Evolutionary conservation across 2,888 invertebrate genomes (phyloP).

Genomic region (Pandemis heparana): DNA sequence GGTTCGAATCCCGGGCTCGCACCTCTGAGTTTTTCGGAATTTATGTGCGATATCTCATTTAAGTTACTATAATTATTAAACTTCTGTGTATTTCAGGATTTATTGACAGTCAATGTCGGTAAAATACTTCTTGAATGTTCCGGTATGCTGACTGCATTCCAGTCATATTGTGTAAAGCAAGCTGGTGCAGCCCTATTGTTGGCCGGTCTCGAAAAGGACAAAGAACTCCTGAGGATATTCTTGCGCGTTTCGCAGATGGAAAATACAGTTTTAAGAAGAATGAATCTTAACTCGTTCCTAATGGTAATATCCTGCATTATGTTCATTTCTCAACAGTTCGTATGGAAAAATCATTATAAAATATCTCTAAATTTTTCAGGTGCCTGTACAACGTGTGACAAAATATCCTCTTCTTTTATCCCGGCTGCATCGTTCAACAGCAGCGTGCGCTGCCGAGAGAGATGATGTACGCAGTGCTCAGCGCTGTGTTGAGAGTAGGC

Average conservation of each 20-base stretch:
- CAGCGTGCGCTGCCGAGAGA: slow-evolving; percentile 92
- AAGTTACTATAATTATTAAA: no score
- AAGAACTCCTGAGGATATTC: slow-evolving; percentile 96
- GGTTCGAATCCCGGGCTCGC: no score
- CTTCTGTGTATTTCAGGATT: slow-evolving; percentile 82
- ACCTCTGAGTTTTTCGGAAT: no score
- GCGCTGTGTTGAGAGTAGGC: slow-evolving; percentile 95
- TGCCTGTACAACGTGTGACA: slow-evolving; percentile 98
- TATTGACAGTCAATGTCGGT: slow-evolving; percentile 95
- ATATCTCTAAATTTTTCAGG: slow-evolving; percentile 78
- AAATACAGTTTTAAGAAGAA: slow-evolving; percentile 95
- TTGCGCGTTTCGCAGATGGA: slow-evolving; percentile 98
- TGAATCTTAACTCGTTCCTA: slow-evolving; percentile 98
- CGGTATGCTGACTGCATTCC: slow-evolving; percentile 97
- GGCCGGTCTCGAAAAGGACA: slow-evolving; percentile 97
- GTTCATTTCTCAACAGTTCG: neutral
- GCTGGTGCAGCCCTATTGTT: slow-evolving; percentile 94
- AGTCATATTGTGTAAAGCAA: slow-evolving; percentile 97
- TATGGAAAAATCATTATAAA: neutral
- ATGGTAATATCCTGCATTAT: slow-evolving; percentile 87
- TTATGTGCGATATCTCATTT: no score
- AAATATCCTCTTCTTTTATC: slow-evolving; percentile 97
- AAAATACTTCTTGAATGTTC: slow-evolving; percentile 95
- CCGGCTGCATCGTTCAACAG: slow-evolving; percentile 95
- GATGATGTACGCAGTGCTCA: slow-evolving; percentile 95